A percentile compares a stretch with the other conserved stretches of the same genome.
These are phyloP conservation scores for Cichlasoma orientale DNA, from an alignment of 2,797 vertebrate species.

Conservation along the genomic window DNA sequence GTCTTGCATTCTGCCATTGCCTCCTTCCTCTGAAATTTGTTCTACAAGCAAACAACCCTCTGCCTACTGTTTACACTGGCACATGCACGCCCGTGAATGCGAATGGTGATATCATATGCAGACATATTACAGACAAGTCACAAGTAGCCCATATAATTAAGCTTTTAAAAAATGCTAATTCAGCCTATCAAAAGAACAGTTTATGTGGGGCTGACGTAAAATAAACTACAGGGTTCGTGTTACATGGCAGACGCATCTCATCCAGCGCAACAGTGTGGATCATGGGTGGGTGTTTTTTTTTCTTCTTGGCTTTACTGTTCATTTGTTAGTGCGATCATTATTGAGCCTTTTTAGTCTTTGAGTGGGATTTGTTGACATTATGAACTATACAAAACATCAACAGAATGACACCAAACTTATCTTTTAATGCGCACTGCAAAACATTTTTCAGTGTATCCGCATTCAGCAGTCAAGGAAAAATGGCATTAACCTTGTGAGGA, in stretches of 20 bases:
- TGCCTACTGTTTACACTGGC: neutral
- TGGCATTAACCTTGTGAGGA: neutral
- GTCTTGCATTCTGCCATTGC: neutral
- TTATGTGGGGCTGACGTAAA: neutral
- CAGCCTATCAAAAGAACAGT: neutral
- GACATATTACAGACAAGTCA: conserved; percentile 2
- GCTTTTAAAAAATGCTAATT: fast-evolving
- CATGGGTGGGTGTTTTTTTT: neutral
- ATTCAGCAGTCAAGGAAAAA: neutral
- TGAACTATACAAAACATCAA: neutral
- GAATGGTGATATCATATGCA: neutral
- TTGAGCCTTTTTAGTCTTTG: neutral
- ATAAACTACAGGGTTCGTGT: neutral
- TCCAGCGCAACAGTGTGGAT: neutral
- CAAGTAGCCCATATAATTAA: neutral
- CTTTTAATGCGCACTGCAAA: neutral
- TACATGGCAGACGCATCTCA: neutral
- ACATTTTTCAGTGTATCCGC: neutral
- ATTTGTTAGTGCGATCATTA: neutral
- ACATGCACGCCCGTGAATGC: no score
- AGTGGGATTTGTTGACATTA: neutral
- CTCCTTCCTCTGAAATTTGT: neutral
- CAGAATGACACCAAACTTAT: fast-evolving
- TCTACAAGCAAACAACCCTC: neutral
- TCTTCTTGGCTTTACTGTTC: neutral